These are phyloP conservation scores for Xenops minutus DNA, from an alignment of 2,797 vertebrate species.

Conservation along the genomic window DNA sequence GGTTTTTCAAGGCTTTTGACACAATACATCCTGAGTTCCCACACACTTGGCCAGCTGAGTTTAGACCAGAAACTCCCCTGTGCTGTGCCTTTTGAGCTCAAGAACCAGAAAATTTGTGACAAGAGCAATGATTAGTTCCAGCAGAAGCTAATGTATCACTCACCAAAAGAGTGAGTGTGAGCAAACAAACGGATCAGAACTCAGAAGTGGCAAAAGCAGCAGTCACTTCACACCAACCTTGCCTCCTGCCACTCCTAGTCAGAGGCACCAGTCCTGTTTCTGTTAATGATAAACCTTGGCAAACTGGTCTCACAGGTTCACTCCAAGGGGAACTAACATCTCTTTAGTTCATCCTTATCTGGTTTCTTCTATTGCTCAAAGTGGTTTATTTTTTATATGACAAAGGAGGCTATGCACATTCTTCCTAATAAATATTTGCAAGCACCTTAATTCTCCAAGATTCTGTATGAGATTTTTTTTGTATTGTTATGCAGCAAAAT, in stretches of 20 bases:
- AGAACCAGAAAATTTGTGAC: neutral
- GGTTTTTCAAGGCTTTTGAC: neutral
- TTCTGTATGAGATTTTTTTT: neutral
- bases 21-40: neutral
- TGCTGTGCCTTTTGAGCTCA: neutral
- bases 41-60: neutral
- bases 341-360: neutral
- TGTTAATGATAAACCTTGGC: neutral
- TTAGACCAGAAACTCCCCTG: neutral
- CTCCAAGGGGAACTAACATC: neutral
- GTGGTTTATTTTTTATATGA: neutral
- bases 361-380: neutral
- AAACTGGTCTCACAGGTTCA: neutral
- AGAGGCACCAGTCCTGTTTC: neutral
- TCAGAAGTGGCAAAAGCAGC: fast-evolving
- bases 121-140: neutral
- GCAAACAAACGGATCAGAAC: neutral
- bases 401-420: neutral
- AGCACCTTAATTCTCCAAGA: neutral
- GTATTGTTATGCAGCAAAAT: neutral
- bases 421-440: neutral
- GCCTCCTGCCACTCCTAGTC: neutral
- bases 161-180: neutral
- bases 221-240: neutral
- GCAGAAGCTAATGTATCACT: neutral